phyloP scores from a whole-genome alignment of 2,113 vertebrate genomes.

The Motacilla tschutschensis region DNA sequence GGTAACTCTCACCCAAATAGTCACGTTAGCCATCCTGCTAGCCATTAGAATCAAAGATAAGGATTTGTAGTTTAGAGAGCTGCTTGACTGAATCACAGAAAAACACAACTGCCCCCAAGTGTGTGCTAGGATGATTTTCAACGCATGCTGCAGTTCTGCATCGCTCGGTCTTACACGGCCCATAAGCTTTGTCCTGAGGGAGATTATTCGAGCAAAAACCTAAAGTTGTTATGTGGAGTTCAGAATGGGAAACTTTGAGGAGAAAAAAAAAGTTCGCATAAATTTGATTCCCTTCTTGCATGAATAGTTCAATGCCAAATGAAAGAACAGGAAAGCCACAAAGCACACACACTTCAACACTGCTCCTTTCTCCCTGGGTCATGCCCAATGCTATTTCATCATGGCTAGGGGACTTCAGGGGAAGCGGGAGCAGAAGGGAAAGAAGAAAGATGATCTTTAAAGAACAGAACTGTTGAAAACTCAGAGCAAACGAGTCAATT shows the following conservation, averaged over 20 bases:
- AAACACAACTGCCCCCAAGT: conserved; percentile 63
- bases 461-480: conserved; percentile 30
- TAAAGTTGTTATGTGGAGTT: background rate
- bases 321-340: conserved; percentile 8
- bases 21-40: background rate
- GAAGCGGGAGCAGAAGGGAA: background rate
- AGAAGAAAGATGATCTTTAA: conserved; percentile 44
- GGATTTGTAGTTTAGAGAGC: conserved; percentile 23
- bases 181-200: conserved; percentile 15
- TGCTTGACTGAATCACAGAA: conserved; percentile 35
- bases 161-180: background rate
- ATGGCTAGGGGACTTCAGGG: background rate
- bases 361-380: background rate
- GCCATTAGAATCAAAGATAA: conserved; percentile 16
- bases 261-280: background rate
- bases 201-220: background rate
- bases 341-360: background rate
- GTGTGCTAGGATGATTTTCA: conserved; percentile 55
- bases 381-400: background rate
- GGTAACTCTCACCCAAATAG: background rate
- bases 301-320: background rate
- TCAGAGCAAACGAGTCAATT: conserved; percentile 31
- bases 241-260: background rate
- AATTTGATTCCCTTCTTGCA: conserved; percentile 3
- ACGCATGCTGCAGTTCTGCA: background rate